phyloP scores from a whole-genome alignment of 2,797 vertebrate genomes.

The Erithacus rubecula region DNA sequence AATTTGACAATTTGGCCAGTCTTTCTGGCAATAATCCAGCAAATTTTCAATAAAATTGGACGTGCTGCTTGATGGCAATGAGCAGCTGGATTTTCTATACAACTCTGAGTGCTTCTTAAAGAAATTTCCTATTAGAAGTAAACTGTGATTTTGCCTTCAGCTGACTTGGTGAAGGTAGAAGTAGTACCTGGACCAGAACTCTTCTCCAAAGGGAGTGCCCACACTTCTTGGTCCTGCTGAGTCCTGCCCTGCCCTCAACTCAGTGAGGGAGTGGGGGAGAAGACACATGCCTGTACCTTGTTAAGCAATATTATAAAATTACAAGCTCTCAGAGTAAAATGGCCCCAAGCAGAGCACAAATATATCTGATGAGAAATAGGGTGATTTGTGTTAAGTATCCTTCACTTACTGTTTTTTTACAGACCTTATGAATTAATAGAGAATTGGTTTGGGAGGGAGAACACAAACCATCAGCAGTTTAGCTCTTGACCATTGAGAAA shows the following conservation, averaged over 20 bases:
- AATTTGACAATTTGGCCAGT: slow-evolving; percentile 26
- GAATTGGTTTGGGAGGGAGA: neutral
- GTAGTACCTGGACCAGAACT: neutral
- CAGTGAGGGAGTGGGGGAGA: neutral
- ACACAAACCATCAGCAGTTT: neutral
- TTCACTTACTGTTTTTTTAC: neutral
- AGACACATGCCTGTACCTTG: neutral
- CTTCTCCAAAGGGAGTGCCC: neutral
- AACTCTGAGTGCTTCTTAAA: neutral
- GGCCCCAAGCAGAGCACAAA: neutral
- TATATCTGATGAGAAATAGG: neutral
- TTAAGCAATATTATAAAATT: neutral
- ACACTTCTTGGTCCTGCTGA: neutral
- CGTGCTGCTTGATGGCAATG: neutral
- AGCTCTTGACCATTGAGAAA: neutral
- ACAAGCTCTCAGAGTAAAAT: neutral
- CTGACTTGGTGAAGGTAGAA: neutral
- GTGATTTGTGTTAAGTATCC: neutral
- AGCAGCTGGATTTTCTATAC: neutral
- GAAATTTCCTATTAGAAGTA: neutral
- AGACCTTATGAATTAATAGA: neutral
- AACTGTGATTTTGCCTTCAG: neutral
- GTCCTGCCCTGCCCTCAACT: neutral
- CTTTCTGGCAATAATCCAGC: slow-evolving; percentile 23
- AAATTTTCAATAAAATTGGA: neutral